phyloP scores from a whole-genome alignment of 2,888 invertebrate species.

The Leucophenga montana region DNA sequence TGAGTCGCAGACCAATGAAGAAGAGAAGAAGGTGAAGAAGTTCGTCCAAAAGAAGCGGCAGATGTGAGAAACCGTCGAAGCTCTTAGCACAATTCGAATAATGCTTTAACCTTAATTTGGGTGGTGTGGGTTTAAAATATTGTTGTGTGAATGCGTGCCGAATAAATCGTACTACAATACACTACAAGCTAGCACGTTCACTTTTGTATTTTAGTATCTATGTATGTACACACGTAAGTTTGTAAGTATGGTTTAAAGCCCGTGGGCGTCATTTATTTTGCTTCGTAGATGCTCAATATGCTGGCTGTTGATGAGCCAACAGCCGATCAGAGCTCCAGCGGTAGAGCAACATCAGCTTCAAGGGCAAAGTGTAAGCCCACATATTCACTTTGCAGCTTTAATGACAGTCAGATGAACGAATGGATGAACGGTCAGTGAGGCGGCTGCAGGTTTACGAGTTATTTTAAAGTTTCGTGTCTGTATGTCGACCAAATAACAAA shows the following conservation, averaged over 20 bases:
- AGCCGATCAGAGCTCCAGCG: constrained; percentile 29
- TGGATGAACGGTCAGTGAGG: constrained; percentile 25
- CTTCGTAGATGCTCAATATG: constrained; percentile 51
- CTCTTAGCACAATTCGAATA: not conserved
- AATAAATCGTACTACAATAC: constrained; percentile 56
- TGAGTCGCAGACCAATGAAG: constrained; percentile 27
- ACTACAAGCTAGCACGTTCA: constrained; percentile 46
- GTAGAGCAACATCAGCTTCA: constrained; percentile 44
- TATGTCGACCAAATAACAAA: constrained; percentile 6
- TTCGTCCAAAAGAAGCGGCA: constrained; percentile 34
- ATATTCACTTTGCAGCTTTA: not conserved
- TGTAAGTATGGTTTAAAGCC: constrained; percentile 59
- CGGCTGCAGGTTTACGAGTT: constrained; percentile 20
- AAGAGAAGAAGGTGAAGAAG: constrained; percentile 24
- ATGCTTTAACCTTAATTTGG: constrained; percentile 9
- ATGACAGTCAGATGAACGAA: constrained; percentile 27
- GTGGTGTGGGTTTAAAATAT: not conserved
- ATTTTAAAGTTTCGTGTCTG: constrained; percentile 27
- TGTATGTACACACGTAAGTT: constrained; percentile 9
- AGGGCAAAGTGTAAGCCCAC: constrained; percentile 48
- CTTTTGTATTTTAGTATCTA: not conserved
- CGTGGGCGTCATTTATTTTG: too few relatives aligned
- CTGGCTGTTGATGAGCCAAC: constrained; percentile 19
- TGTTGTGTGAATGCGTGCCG: constrained; percentile 8
- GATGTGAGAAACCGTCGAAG: constrained; percentile 24